phyloP scores from a whole-genome alignment of 2,113 vertebrate genomes.

The Xiphophorus hellerii region DNA sequence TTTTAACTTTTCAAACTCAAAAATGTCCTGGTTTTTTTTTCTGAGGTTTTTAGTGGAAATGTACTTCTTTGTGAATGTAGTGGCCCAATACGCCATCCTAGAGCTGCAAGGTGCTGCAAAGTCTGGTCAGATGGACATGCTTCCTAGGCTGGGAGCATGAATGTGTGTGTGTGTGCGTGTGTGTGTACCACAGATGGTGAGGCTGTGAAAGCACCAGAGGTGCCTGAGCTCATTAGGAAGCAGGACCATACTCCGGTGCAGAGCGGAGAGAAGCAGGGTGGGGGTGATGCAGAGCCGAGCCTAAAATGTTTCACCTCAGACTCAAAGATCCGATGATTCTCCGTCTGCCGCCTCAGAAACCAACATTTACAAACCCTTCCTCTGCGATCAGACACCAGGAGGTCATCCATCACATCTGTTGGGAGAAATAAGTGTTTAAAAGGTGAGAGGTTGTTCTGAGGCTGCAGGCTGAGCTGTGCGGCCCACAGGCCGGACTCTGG shows the following conservation, averaged over 20 bases:
- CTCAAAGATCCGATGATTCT: conserved; percentile 21
- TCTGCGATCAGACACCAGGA: conserved; percentile 1
- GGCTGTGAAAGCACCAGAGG: conserved; percentile 60
- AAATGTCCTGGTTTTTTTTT: too few species aligned
- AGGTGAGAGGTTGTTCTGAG: conserved; percentile 14
- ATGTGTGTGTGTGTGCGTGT: background rate
- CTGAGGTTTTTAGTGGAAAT: too few species aligned
- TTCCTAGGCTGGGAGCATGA: background rate
- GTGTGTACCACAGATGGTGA: conserved; percentile 57
- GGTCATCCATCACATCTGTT: background rate
- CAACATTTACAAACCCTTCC: background rate
- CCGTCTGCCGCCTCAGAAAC: background rate
- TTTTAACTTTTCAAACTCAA: too few species aligned
- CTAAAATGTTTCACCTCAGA: conserved; percentile 43
- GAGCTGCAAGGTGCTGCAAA: background rate
- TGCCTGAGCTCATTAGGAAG: conserved; percentile 78
- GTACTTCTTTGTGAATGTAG: too few species aligned
- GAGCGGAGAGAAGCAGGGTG: conserved; percentile 43
- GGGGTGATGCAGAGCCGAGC: conserved; percentile 22
- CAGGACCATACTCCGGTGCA: conserved; percentile 79
- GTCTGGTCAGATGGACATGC: background rate
- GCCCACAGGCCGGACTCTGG: conserved; percentile 32
- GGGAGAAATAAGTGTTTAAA: conserved; percentile 13
- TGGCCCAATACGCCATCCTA: too few species aligned
- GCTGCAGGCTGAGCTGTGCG: conserved; percentile 1